These are phyloP conservation scores for Syngnathus typhle DNA, from an alignment of 2,113 vertebrate genomes.

Conservation along the genomic window DNA sequence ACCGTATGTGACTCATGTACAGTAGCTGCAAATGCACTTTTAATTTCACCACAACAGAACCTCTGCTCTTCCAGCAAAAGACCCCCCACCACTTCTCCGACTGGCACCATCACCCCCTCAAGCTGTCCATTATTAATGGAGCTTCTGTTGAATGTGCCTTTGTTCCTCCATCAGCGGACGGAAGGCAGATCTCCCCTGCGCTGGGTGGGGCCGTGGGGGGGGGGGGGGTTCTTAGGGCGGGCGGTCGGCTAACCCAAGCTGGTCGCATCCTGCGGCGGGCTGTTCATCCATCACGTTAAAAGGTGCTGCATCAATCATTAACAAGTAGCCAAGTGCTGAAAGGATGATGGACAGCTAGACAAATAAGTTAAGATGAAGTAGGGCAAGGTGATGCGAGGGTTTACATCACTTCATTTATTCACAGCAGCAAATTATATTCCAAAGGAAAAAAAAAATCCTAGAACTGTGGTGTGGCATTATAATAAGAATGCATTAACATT, in stretches of 20 bases:
- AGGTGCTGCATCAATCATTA: slow-evolving; percentile 70
- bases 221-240: not conserved
- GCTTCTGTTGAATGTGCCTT: slow-evolving; percentile 61
- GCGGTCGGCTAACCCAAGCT: slow-evolving; percentile 36
- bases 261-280: slow-evolving; percentile 47
- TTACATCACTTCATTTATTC: slow-evolving; percentile 47
- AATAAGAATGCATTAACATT: not conserved
- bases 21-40: slow-evolving; percentile 28
- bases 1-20: slow-evolving; percentile 33
- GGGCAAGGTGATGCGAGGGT: slow-evolving; percentile 54
- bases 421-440: slow-evolving; percentile 24
- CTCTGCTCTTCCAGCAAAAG: slow-evolving; percentile 23
- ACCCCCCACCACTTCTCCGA: slow-evolving; percentile 8
- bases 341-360: slow-evolving; percentile 64
- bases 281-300: slow-evolving; percentile 67
- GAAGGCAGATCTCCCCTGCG: slow-evolving; percentile 36
- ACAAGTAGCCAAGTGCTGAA: slow-evolving; percentile 60
- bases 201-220: slow-evolving; percentile 7
- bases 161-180: slow-evolving; percentile 59
- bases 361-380: slow-evolving; percentile 64
- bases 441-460: slow-evolving; percentile 3
- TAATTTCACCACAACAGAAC: slow-evolving; percentile 23
- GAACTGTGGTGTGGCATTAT: not conserved
- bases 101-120: not conserved
- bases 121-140: slow-evolving; percentile 66